Conservation (phyloP, 2,888 invertebrate species). For the Ophion costatus region DNA sequence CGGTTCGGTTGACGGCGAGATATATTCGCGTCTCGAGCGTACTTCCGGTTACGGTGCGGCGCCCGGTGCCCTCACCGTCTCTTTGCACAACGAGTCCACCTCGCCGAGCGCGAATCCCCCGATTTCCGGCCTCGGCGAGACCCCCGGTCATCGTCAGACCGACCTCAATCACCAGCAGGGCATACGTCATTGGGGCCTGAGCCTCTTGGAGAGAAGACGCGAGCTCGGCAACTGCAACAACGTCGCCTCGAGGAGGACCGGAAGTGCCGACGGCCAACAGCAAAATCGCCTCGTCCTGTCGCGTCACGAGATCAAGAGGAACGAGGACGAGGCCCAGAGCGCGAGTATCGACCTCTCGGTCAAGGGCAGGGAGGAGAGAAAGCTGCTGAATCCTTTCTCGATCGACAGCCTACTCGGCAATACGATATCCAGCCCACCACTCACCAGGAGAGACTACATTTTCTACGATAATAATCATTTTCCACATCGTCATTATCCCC, state of each 20-base stretch:
- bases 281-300: slow-evolving; percentile 53
- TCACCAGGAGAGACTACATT: slow-evolving; percentile 29
- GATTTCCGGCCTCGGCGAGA: slow-evolving; percentile 54
- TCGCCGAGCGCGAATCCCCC: slow-evolving; percentile 72
- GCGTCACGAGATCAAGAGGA: slow-evolving; percentile 59
- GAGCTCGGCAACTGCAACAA: slow-evolving; percentile 76
- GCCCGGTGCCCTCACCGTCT: slow-evolving; percentile 4
- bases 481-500: slow-evolving; percentile 71
- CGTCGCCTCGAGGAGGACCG: slow-evolving; percentile 52
- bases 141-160: slow-evolving; percentile 69
- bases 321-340: slow-evolving; percentile 81
- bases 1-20: slow-evolving; percentile 86
- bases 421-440: slow-evolving; percentile 72
- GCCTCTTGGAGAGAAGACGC: slow-evolving; percentile 84
- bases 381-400: slow-evolving; percentile 93
- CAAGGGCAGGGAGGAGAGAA: slow-evolving; percentile 86
- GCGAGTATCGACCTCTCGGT: slow-evolving; percentile 82
- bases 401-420: slow-evolving; percentile 91
- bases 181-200: slow-evolving; percentile 81
- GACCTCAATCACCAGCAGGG: slow-evolving; percentile 81
- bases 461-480: slow-evolving; percentile 69
- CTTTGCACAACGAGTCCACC: slow-evolving; percentile 56
- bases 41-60: slow-evolving; percentile 50
- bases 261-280: slow-evolving; percentile 22
- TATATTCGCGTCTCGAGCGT: slow-evolving; percentile 83